Percentiles rank a stretch among this genome's conserved stretches.
phyloP scores from a whole-genome alignment of 2,888 invertebrate species.

The Napeogenes inachia region DNA sequence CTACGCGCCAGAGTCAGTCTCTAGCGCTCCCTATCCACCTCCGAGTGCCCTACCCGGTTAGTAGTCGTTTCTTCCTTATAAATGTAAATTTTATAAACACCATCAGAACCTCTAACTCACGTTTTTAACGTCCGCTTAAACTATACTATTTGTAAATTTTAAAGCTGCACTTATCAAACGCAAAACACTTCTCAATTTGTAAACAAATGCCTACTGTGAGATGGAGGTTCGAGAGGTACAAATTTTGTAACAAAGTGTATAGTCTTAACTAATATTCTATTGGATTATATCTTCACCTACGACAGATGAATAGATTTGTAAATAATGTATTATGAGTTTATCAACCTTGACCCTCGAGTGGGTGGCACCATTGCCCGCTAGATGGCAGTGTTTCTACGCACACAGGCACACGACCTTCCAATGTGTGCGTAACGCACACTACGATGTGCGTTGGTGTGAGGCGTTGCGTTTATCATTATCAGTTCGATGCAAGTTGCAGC shows the following conservation, averaged over 20 bases:
- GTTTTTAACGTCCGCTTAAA: slow-evolving; percentile 52
- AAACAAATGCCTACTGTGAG: slow-evolving; percentile 46
- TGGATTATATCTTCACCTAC: slow-evolving; percentile 14
- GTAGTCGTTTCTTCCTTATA: slow-evolving; percentile 42
- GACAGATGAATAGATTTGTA: slow-evolving; percentile 54
- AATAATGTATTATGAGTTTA: slow-evolving; percentile 67
- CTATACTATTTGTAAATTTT: slow-evolving; percentile 65
- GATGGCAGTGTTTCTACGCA: slow-evolving; percentile 58
- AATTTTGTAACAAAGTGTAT: slow-evolving; percentile 2
- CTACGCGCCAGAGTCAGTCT: slow-evolving; percentile 85
- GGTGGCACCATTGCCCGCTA: slow-evolving; percentile 50
- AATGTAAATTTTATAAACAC: slow-evolving; percentile 20
- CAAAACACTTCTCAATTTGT: slow-evolving; percentile 65
- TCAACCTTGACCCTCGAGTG: slow-evolving; percentile 64
- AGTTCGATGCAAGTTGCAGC: slow-evolving; percentile 29
- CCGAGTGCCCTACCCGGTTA: slow-evolving; percentile 82
- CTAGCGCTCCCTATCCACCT: slow-evolving; percentile 86
- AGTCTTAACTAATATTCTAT: slow-evolving; percentile 12
- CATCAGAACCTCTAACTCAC: slow-evolving; percentile 50
- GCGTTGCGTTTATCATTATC: slow-evolving; percentile 31
- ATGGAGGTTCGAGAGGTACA: slow-evolving; percentile 29
- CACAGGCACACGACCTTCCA: slow-evolving; percentile 39
- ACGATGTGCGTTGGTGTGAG: slow-evolving; percentile 24
- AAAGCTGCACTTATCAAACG: slow-evolving; percentile 57
- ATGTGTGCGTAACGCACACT: slow-evolving; percentile 59